Evolutionary conservation across 2,888 invertebrate genomes (phyloP), one percentile per base, ranked within the genome.

Genomic region (Erannis defoliaria): DNA sequence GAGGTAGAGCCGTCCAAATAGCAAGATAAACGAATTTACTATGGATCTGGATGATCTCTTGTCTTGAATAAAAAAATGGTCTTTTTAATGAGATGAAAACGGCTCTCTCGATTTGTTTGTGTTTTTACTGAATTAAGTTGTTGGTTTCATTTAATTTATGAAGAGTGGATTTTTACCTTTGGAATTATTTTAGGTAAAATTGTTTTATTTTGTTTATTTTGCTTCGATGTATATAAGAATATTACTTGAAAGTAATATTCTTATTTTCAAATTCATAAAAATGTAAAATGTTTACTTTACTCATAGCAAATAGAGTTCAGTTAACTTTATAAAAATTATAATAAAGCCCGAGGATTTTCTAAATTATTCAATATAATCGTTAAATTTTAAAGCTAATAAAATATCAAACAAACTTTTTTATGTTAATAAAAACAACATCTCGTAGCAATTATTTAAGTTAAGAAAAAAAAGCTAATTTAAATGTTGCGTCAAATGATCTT

Each of bases 1-100:
- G 60, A 54, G 55, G 61, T 51, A 40, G 45, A 55, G 43, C 50
- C 23, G 38, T 19, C 38, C 45, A 31, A 59, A 54, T 53, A 63
- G 62, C 62, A 46, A 54, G 48, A 60, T 66, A 58, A 66, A 55
- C 49, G 59, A 57, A 61, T 54, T 66, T 57, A 54, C 57, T 43
- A 33, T 23, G 23, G 57, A 55, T 58, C 46, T 66, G 63, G 66
- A 66, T 67, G 67, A 63, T 68, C 68, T 61, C 64, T 64, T 61
- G 62, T 42, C 55, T 37, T 14, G 19, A 21, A 18, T 33, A 51
- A 42, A 50, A 40, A 55, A 23, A 35, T 9, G 18, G 42, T 9
- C 9, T 23, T 18, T 40, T 46, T 62, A 56, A 55, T 46, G 53
- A 56, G 56, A 61, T 53, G 38, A 53, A 56, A 62, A 51, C n/a